Evolutionary conservation across 2,888 invertebrate species (phyloP).

Genomic region (Punctoribates punctum): DNA sequence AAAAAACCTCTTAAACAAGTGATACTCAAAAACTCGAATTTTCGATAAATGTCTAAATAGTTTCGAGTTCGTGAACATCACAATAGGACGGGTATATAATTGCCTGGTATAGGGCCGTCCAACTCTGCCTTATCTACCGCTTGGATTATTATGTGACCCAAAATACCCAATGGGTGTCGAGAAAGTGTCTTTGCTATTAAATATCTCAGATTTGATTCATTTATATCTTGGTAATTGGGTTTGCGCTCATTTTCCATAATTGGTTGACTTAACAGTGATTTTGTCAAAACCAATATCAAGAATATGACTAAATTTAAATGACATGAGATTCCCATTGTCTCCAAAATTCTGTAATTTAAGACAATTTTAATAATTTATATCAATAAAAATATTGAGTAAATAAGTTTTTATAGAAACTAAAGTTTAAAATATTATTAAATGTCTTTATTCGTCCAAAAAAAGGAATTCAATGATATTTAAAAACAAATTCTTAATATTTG

Average conservation of each 20-base stretch:
- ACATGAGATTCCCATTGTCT: neutral
- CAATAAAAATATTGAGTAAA: neutral
- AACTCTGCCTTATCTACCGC: conserved; percentile 7
- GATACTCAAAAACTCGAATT: neutral
- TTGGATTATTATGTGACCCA: conserved; percentile 13
- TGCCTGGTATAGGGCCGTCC: neutral
- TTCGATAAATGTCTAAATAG: too few relatives aligned
- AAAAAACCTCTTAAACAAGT: neutral
- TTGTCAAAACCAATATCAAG: conserved; percentile 6
- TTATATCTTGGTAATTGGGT: neutral
- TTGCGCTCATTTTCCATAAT: conserved; percentile 2
- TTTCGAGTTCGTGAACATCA: too few relatives aligned
- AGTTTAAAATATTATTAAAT: neutral
- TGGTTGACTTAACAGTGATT: conserved; percentile 6
- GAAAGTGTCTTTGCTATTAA: conserved; percentile 14
- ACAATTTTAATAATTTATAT: neutral
- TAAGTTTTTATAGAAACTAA: neutral
- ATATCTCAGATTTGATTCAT: conserved; percentile 14
- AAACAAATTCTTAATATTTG: too few relatives aligned
- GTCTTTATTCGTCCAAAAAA: too few relatives aligned
- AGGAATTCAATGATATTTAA: too few relatives aligned
- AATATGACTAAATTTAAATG: conserved; percentile 7
- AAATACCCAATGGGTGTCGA: conserved; percentile 28
- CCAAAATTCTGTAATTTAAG: neutral
- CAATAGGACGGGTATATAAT: neutral